These are phyloP conservation scores for Rhagonycha lutea DNA, from an alignment of 2,888 invertebrate genomes.

Conservation along the genomic window DNA sequence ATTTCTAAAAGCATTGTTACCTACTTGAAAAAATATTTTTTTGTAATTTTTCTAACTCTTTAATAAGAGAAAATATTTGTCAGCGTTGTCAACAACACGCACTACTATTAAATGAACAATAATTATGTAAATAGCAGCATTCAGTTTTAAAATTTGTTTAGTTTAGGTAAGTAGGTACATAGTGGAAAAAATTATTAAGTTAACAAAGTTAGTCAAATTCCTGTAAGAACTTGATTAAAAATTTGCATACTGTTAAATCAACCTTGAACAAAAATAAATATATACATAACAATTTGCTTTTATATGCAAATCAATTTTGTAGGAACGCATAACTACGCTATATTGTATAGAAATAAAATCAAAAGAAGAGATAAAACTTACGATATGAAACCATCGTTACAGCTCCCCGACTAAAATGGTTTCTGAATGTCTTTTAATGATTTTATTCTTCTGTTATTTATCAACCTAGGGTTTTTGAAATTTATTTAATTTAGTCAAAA, in stretches of 20 bases:
- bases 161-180: neutral
- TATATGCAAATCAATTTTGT: neutral
- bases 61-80: neutral
- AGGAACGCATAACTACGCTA: neutral
- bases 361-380: no score
- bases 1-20: neutral
- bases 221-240: neutral
- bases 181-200: neutral
- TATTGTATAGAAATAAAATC: neutral
- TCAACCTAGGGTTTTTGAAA: no score
- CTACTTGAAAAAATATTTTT: neutral
- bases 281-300: neutral
- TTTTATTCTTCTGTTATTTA: no score
- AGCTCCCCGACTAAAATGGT: no score
- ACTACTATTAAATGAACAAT: neutral
- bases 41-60: neutral
- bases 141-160: neutral
- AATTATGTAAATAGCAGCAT: neutral
- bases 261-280: neutral
- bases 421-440: neutral
- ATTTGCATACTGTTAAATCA: neutral
- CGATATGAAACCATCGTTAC: no score
- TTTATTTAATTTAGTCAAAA: no score
- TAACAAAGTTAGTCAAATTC: neutral
- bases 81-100: neutral